Evolutionary conservation across 2,113 vertebrate species (phyloP), one percentile per base, ranked within the genome.

Genomic region (Odocoileus virginianus): DNA sequence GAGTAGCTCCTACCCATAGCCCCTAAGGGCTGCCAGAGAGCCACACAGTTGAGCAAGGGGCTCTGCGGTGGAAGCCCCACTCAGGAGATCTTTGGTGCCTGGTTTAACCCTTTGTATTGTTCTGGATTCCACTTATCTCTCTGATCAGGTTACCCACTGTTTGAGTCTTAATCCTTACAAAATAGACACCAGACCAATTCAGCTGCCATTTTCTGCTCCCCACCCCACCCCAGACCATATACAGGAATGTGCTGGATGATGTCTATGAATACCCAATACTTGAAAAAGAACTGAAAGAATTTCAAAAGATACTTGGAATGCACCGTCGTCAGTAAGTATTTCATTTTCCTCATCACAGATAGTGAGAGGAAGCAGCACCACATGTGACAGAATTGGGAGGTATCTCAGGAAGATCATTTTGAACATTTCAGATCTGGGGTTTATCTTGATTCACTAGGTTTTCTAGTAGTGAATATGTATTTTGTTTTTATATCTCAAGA

Each of bases 301-400:
- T 99, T 97, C 99, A 99, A 97, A 99, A 99, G 98, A 99, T 99
- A 94, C 99, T 99, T 88, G 99, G 99, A 79, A 99, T 99, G 99
- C 99, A 99, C 96, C 99, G 99, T 94, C 99, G 99, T 92, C 99
- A 99, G 99, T 99, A 98, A 99, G 99, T 99, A 79, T 71, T 97
- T 91, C 0, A 47, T 92, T 97, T 78, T 95, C 87, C 6, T 47
- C 81, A 57, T 93, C 33, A 79, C 33, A 30, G 17, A 64, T 71
- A 61, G 36, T 55, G 21, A 67, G 90, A 89, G 43, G 61, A 64
- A 33, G 13, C 15, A 78, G 13, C 25, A 61, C 60, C 36, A n/a
- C 61, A 14, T 45, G 25, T 45, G 14, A 87, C 15, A 28, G 71
- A 84, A 17, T 89, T 76, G n/a, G 21, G 21, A 33, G 19, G 1